Base-by-base conservation (phyloP, 2,113 vertebrate genomes). In the Anas platyrhynchos region DNA sequence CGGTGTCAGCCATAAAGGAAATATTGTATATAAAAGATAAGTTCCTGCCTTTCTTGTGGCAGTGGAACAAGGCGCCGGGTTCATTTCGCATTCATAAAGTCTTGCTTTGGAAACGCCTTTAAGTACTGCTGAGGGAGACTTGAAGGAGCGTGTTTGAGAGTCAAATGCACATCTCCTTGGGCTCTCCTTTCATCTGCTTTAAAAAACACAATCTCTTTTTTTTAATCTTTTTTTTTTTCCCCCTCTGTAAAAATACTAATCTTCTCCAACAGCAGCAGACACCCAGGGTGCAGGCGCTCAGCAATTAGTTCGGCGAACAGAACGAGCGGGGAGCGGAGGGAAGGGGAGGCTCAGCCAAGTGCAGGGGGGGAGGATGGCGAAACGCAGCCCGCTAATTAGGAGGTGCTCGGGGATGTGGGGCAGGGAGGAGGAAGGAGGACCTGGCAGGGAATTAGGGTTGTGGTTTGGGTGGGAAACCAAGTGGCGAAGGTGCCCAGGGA, bases 31-130 rank as follows among this genome's bases (percentile, higher is more conserved):
- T 97, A 86, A 98, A 98, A 97, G 98, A 90, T 90, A 89, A 85
- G 68, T n/a, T 91, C 89, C 65, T 66, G 17, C 78, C 94, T 97
- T 98, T 98, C 96, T 97, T 95, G 89, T 98, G 96, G 92, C 74
- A 84, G 92, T 95, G 97, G 96, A 97, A 91, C 81, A 92, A 92
- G 94, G 96, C 96, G 2, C 93, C 1, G 91, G 54, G 96, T 98
- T 98, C 98, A 98, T 98, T 98, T 97, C 62, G 97, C 97, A 98
- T 98, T 98, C 98, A 98, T 96, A 97, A 97, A 98, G 97, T 97
- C 96, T 97, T 96, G 96, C 97, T 96, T 96, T 97, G 97, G 97
- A 98, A 97, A 97, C 22, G 69, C 97, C 97, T 97, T 97, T 97
- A 98, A 98, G 97, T 97, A 97, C 97, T 97, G 97, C 97, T 83